These are phyloP conservation scores for Oscheius sp. DNA, from an alignment of 1,140 invertebrate species.

Conservation along the genomic window DNA sequence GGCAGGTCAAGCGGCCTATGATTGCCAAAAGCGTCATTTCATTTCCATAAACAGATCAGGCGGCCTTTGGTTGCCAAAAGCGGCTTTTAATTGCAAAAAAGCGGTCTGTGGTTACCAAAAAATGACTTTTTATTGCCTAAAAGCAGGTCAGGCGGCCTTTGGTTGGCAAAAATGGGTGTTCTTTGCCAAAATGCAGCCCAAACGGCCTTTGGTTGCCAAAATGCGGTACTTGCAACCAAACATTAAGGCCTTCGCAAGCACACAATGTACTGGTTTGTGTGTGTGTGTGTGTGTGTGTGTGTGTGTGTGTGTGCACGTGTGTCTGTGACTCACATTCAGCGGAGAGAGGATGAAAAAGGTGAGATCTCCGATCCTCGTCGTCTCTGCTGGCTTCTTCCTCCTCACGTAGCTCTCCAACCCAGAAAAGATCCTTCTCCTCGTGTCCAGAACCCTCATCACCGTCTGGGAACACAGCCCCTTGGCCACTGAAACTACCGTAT, in stretches of 20 bases:
- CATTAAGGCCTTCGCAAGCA: not conserved
- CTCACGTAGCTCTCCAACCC: conserved; percentile 50
- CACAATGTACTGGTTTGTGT: too few relatives aligned
- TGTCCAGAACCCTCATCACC: conserved; percentile 5
- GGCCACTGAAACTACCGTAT: conserved; percentile 21
- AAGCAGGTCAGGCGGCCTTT: too few relatives aligned
- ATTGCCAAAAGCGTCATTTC: too few relatives aligned
- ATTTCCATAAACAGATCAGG: too few relatives aligned
- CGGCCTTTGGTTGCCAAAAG: too few relatives aligned
- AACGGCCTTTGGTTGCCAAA: too few relatives aligned
- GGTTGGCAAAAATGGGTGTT: not conserved
- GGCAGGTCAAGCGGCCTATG: too few relatives aligned
- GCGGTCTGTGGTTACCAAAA: too few relatives aligned
- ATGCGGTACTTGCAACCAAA: too few relatives aligned
- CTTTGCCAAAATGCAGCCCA: conserved; percentile 21
- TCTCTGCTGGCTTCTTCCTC: conserved; percentile 40
- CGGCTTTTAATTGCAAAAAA: too few relatives aligned
- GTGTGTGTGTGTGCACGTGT: conserved; percentile 14
- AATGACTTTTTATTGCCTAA: too few relatives aligned
- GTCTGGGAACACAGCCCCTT: conserved; percentile 9
- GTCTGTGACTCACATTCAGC: conserved; percentile 40
- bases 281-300: not conserved
- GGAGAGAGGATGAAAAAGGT: conserved; percentile 58
- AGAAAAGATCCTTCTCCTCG: conserved; percentile 45
- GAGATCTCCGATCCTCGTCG: conserved; percentile 52